Evolutionary conservation across 2,888 invertebrate genomes (phyloP).

Genomic region (Diarsia brunnea): DNA sequence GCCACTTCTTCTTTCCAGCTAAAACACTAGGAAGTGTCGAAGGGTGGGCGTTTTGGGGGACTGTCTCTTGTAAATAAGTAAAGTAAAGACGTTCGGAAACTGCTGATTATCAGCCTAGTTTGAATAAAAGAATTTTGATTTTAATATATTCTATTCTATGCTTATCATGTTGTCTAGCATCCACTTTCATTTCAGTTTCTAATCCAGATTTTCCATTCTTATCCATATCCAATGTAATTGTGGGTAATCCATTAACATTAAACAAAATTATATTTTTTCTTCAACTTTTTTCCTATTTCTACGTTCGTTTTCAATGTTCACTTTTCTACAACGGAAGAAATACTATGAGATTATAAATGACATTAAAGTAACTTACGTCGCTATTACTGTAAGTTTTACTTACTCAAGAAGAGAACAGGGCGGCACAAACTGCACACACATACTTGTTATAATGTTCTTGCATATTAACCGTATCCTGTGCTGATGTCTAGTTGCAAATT

Average conservation of each 20-base stretch:
- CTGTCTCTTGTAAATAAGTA: no score
- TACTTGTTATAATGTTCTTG: slow-evolving; percentile 14
- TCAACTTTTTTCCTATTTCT: background rate
- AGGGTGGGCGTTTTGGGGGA: no score
- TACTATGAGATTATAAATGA: slow-evolving; percentile 20
- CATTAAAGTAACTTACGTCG: slow-evolving; percentile 10
- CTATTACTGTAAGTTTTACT: slow-evolving; percentile 18
- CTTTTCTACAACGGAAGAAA: background rate
- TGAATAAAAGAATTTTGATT: no score
- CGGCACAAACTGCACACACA: slow-evolving; percentile 7
- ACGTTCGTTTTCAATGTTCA: background rate
- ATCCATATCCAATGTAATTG: background rate
- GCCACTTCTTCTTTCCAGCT: no score
- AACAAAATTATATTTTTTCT: background rate
- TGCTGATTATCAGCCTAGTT: no score
- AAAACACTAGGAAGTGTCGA: no score
- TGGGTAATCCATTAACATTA: background rate
- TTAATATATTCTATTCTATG: no score
- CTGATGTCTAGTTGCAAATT: slow-evolving; percentile 22
- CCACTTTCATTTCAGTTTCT: no score
- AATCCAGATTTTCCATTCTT: background rate
- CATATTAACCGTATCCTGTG: slow-evolving; percentile 43
- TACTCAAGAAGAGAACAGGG: slow-evolving; percentile 29
- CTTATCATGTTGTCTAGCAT: no score
- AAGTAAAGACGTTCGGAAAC: no score